Evolutionary conservation across 1,140 invertebrate species (phyloP), one percentile per base, ranked within the genome.

Genomic region (Aphidius ervi): DNA sequence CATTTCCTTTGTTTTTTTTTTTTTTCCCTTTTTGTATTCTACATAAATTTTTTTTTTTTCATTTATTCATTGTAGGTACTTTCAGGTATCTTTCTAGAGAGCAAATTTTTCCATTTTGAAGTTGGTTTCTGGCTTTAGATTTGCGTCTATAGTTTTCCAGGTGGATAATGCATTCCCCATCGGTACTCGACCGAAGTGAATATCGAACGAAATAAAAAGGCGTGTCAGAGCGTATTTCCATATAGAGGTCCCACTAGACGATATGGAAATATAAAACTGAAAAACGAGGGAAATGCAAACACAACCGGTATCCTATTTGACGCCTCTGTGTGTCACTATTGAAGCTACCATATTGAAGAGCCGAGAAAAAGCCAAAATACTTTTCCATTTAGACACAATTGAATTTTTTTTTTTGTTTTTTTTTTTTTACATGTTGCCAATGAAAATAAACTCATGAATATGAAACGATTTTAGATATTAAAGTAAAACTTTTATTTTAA

Each of bases 121-220:
- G 23, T 31, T 31, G 23, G 23, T 31, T 31, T 31, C 23, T 31
- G 23, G 23, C 4, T 31, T 31, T 31, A 31, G 23, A 31, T 31
- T 31, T 31, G 23, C 23, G 23, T 31, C 23, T 31, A 31, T 31
- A 31, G 23, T 31, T 31, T 31, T 31, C 4, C 62, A 62, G 63
- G 61, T 69, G 66, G 65, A 71, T 74, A 71, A 72, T 72, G 65
- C 67, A 70, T 67, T 64, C 66, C 60, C 40, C 65, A 72, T 73
- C 68, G 70, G 71, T 74, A 74, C 73, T 74, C 68, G 67, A 69
- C 67, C 65, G 69, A 70, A 73, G 69, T 70, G 68, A 72, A 74
- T 73, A 74, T 73, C 59, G 70, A 66, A 65, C 45, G 23, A 9
- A 64, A 63, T 64, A 56, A 67, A 61, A 64, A 70, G 70, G 70